Evolutionary conservation across 2,113 vertebrate genomes (phyloP), one percentile per base, ranked within the genome.

Genomic region (Aleadryas rufinucha): DNA sequence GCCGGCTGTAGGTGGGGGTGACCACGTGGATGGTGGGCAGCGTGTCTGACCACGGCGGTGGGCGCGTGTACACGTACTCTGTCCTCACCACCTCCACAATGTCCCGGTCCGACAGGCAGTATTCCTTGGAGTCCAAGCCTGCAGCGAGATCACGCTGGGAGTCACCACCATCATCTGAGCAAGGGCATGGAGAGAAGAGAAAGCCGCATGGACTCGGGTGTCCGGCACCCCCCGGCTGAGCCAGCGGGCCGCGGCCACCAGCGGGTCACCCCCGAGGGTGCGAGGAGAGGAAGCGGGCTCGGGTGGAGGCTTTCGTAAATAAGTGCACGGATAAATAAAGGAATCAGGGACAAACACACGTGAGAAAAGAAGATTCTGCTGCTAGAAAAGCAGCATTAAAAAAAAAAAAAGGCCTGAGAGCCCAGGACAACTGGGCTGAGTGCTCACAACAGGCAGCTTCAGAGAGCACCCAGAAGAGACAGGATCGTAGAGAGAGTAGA

Each of bases 31-130:
- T 99, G 95, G 99, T 99, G 84, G 99, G 99, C 79, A 99, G 98
- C 49, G 99, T 99, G 71, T 99, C 99, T 0, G 99, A 99, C 99
- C 99, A 99, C 3, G 99, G 99, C 1, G 99, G 99, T 1, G 99
- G 99, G 84, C 99, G 98, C 1, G 99, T 99, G 91, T 99, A 99
- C 88, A 99, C 99, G 6, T 99, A 99, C 94, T 99, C 99, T 45
- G 99, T 99, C 98, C 99, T 99, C 96, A 99, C 99, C 98, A 99
- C 99, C 98, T 99, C 99, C 97, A 99, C 99, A 42, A 99, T 99
- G 98, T 99, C 99, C 88, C 99, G 99, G 96, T 99, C 99, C 2
- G 99, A 99, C 95, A 99, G 98, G 97, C 99, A 99, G 97, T 99
- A 99, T 97, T 99, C 99, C 98, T 99, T 99, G 92, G 99, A 99